Evolutionary conservation across 1,140 invertebrate species (phyloP), one percentile per base, ranked within the genome.

Genomic region (Hyles vespertilio): DNA sequence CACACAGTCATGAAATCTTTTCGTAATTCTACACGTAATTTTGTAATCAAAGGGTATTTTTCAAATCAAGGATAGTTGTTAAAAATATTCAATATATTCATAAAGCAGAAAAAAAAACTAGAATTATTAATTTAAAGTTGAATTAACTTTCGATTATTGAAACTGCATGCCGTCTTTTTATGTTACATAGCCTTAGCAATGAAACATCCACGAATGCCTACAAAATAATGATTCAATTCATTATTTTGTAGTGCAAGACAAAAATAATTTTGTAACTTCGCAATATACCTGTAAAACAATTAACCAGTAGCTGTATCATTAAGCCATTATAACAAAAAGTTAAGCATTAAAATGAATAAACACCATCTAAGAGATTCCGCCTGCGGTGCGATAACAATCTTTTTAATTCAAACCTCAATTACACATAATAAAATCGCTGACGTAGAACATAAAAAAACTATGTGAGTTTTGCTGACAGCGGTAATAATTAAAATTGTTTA

Each of bases 261-360:
- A 68, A 70, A 67, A 56, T 45, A 62, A 75, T 64, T 71, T 68
- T 62, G 61, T 74, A 65, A 65, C 61, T 54, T 56, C 63, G 63
- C 52, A 69, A 65, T 61, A 63, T 53, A 60, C 58, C 58, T 67
- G 73, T 70, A 70, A 77, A 74, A 66, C 69, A 69, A 77, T 77
- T 69, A 65, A 70, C 45, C 51, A 51, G 67, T 69, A 60, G 70
- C 60, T 67, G 54, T 55, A 67, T 70, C 68, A 71, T 81, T 70
- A 76, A 72, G 62, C 60, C 65, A 77, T 82, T 77, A 71, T 69
- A 77, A 77, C 73, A 70, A 79, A 48, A 81, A 73, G 71, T 63
- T 63, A 67, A 53, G 62, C 67, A 75, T 79, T 77, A 79, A 74
- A 73, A 48, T 69, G 63, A 67, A 70, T 79, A 75, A 76, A 79